Evolutionary conservation across 1,140 invertebrate genomes (phyloP).

Genomic region (Colletes gigas): DNA sequence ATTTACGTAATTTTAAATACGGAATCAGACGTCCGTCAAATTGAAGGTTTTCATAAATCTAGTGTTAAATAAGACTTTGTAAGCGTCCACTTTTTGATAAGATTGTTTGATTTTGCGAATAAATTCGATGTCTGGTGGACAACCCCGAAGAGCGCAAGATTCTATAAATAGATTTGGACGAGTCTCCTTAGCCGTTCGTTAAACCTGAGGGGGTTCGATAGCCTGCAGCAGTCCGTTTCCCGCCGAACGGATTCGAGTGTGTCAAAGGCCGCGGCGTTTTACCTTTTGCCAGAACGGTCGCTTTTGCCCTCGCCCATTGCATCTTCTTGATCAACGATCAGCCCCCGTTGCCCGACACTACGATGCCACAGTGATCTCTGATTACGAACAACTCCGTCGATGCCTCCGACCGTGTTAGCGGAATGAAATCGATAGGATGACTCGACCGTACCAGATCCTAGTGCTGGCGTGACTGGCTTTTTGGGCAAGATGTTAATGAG

Average conservation of each 20-base stretch:
- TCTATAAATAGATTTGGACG: slow-evolving; percentile 22
- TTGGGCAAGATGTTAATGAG: slow-evolving; percentile 72
- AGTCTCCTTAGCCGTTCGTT: slow-evolving; percentile 21
- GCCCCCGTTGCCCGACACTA: slow-evolving; percentile 9
- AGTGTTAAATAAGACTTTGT: no score
- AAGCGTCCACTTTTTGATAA: not conserved
- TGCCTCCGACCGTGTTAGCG: not conserved
- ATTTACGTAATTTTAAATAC: no score
- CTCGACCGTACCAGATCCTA: slow-evolving; percentile 52
- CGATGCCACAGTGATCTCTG: not conserved
- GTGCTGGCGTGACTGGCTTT: slow-evolving; percentile 70
- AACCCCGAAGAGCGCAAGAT: not conserved
- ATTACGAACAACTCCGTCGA: not conserved
- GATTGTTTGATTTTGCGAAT: not conserved
- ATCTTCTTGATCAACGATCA: slow-evolving; percentile 65
- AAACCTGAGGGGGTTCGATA: slow-evolving; percentile 36
- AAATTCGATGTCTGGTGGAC: not conserved
- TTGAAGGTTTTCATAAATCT: no score
- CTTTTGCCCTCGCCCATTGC: slow-evolving; percentile 77
- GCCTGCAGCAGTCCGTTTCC: slow-evolving; percentile 28
- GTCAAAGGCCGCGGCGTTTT: slow-evolving; percentile 34
- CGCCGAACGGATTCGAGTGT: slow-evolving; percentile 14
- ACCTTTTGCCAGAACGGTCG: slow-evolving; percentile 76
- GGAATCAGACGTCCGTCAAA: no score
- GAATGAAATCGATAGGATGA: slow-evolving; percentile 37